Evolutionary conservation across 2,113 vertebrate species (phyloP), one percentile per base, ranked within the genome.

Genomic region (Zapornia atra): DNA sequence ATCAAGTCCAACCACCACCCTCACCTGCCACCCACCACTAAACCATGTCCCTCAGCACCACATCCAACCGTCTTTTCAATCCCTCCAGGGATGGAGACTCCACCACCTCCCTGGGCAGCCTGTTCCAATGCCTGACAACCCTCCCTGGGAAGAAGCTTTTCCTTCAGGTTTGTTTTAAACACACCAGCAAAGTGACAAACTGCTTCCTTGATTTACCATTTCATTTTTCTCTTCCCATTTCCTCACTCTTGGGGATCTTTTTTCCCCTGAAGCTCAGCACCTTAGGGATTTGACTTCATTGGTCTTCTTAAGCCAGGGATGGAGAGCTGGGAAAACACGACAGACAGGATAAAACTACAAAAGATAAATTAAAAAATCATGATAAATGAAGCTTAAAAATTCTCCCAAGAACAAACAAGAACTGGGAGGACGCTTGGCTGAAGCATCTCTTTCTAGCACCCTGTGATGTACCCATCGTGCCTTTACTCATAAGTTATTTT

Each of bases 381-480:
- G 11, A 22, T 7, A 61, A 40, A 22, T 4, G 5, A 54, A 46
- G 13, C 38, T 61, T 80, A 48, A 72, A 86, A 68, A 54, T 61
- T 48, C 29, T 38, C 4, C 31, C 31, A n/a, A 71, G n/a, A 5
- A 50, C 76, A 76, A 63, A 63, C 20, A 42, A 34, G 57, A 51
- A n/a, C 21, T 28, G 66, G 26, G 22, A 79, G 50, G 34, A 64
- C 64, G 5, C 44, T 46, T 46, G 57, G 42, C 34, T 28, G 42
- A 79, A 65, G 50, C 57, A 24, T 42, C 50, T 42, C 40, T 57
- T 63, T 21, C 48, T 16, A 64, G 40, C 29, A 64, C 17, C 21
- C 14, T 34, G 34, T 34, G 57, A 34, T 7, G 17, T 12, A 26
- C 21, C 0, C 16, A 40, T 11, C 5, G 11, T 1, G 1, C 19